A percentile compares a stretch with the other conserved stretches of the same genome.
Evolutionary conservation across 2,888 invertebrate genomes (phyloP).

Genomic region (Hartigia nigra): DNA sequence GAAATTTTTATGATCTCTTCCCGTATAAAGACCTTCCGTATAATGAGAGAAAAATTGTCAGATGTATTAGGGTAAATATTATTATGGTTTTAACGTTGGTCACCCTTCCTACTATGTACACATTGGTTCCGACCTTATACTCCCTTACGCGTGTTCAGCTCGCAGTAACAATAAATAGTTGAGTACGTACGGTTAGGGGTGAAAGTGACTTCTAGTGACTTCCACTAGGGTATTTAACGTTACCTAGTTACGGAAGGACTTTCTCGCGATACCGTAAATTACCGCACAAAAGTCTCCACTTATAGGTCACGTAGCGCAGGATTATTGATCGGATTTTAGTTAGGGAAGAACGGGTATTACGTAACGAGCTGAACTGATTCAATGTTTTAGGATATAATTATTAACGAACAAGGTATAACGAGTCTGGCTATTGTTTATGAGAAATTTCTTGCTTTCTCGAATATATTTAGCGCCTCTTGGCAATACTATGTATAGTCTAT

Average conservation of each 20-base stretch:
- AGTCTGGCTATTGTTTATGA: not conserved
- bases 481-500: fast-evolving
- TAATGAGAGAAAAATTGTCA: not conserved
- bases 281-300: not conserved
- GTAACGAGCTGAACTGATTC: not conserved
- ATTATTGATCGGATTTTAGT: not conserved
- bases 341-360: not conserved
- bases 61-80: not conserved
- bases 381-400: not conserved
- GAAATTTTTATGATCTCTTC: not conserved
- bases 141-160: not conserved
- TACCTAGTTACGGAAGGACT: not conserved
- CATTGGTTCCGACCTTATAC: not conserved
- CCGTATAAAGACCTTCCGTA: not conserved
- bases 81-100: not conserved
- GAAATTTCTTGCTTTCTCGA: too few species aligned
- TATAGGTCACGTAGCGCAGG: not conserved
- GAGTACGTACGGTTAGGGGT: not conserved
- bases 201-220: not conserved
- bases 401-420: not conserved
- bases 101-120: not conserved
- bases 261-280: not conserved
- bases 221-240: not conserved
- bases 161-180: not conserved
- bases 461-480: not conserved